These are phyloP conservation scores for Cebus imitator DNA, from an alignment of 2,113 vertebrate genomes.

Conservation along the genomic window DNA sequence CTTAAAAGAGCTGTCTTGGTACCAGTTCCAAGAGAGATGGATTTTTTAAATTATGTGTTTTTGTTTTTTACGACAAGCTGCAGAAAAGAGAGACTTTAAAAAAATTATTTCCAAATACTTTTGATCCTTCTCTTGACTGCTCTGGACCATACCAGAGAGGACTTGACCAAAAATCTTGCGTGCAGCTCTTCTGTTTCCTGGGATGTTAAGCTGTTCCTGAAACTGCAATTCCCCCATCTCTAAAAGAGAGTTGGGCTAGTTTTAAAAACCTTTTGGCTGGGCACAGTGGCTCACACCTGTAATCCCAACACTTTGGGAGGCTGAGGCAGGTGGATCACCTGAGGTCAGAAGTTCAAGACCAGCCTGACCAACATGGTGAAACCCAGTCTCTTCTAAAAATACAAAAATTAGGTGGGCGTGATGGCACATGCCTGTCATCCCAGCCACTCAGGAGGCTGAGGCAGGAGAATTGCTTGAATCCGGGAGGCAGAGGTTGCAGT, in stretches of 20 bases:
- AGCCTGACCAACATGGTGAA: too few relatives aligned
- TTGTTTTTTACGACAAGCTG: neutral
- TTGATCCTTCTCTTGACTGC: neutral
- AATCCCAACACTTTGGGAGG: too few relatives aligned
- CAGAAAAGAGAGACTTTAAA: neutral
- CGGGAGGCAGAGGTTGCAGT: too few relatives aligned
- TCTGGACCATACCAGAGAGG: neutral
- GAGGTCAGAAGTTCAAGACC: too few relatives aligned
- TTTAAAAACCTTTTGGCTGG: neutral
- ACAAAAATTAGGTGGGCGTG: too few relatives aligned
- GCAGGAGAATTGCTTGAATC: too few relatives aligned
- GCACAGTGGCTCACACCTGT: too few relatives aligned
- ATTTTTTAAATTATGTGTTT: neutral
- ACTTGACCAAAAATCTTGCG: neutral
- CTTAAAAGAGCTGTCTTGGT: neutral
- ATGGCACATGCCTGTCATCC: too few relatives aligned
- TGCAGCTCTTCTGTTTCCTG: neutral
- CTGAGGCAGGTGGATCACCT: too few relatives aligned
- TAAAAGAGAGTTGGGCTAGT: neutral
- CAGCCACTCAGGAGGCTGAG: too few relatives aligned
- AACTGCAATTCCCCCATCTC: neutral
- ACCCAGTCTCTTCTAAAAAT: too few relatives aligned
- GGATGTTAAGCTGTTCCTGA: too few relatives aligned
- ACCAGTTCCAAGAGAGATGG: neutral
- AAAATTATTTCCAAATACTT: neutral